A percentile compares a stretch with the other conserved stretches of the same genome.
Conservation (phyloP, 1,140 invertebrate genomes). For the Drosophila seguyi region DNA sequence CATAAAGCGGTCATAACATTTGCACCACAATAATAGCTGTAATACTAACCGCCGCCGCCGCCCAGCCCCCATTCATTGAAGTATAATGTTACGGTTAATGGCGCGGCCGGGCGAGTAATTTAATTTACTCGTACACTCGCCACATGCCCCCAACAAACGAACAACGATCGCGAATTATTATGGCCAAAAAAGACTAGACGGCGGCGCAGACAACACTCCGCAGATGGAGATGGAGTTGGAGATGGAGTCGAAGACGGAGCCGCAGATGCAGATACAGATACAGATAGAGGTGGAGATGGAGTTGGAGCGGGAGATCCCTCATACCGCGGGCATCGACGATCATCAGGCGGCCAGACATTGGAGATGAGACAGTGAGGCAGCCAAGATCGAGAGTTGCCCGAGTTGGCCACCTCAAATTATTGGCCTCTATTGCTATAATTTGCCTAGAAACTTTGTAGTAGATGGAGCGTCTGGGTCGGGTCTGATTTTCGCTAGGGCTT, state of each 20-base stretch:
- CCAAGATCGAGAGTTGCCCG: constrained; percentile 15
- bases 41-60: constrained; percentile 57
- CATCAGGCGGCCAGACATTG: constrained; percentile 34
- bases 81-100: constrained; percentile 76
- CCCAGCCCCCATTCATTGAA: constrained; percentile 67
- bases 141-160: constrained; percentile 57
- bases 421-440: constrained; percentile 30
- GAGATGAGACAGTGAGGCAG: constrained; percentile 43
- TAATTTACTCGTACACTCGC: constrained; percentile 64
- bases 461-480: constrained; percentile 13
- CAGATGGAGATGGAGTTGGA: constrained; percentile 12
- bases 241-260: neutral
- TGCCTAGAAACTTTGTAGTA: constrained; percentile 16
- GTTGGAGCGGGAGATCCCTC: constrained; percentile 18
- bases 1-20: constrained; percentile 67
- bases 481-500: constrained; percentile 7
- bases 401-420: constrained; percentile 34
- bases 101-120: constrained; percentile 56
- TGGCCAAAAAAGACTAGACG: constrained; percentile 46
- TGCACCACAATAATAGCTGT: constrained; percentile 79
- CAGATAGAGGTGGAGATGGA: constrained; percentile 4
- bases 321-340: constrained; percentile 30
- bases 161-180: constrained; percentile 61
- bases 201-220: constrained; percentile 17
- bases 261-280: constrained; percentile 18